Evolutionary conservation across 1,140 invertebrate genomes (phyloP).

Genomic region (Nixonia krombeini): DNA sequence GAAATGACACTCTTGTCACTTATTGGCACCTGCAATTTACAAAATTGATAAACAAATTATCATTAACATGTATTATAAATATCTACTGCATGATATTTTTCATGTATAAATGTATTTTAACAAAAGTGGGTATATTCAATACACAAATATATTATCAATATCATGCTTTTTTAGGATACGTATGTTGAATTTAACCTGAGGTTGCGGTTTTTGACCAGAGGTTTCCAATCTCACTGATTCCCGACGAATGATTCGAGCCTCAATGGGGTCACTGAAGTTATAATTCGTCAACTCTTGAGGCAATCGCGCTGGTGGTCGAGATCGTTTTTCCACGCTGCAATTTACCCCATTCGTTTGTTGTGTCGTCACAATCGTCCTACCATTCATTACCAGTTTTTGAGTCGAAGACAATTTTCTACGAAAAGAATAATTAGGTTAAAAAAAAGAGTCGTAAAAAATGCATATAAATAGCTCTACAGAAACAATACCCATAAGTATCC

Average conservation of each 20-base stretch:
- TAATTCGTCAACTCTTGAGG: conserved; percentile 59
- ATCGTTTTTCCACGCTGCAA: conserved; percentile 46
- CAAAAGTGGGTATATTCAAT: no score
- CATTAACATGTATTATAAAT: no score
- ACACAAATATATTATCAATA: no score
- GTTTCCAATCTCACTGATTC: conserved; percentile 61
- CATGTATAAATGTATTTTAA: no score
- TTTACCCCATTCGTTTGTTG: conserved; percentile 29
- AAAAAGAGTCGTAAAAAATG: background rate
- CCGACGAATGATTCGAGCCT: conserved; percentile 58
- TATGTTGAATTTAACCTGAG: conserved; percentile 50
- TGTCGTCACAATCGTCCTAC: conserved; percentile 64
- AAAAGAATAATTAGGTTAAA: no score
- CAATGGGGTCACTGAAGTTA: conserved; percentile 55
- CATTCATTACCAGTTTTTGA: conserved; percentile 71
- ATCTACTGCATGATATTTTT: no score
- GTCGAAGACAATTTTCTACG: conserved; percentile 56
- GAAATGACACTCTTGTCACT: conserved; percentile 22
- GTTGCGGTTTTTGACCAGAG: conserved; percentile 62
- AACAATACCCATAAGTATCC: no score
- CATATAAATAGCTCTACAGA: no score
- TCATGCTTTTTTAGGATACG: no score
- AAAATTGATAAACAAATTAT: no score
- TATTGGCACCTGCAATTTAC: conserved; percentile 29
- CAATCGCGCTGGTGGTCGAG: conserved; percentile 55